Evolutionary conservation across 1,140 invertebrate genomes (phyloP).

Genomic region (Apis dorsata): DNA sequence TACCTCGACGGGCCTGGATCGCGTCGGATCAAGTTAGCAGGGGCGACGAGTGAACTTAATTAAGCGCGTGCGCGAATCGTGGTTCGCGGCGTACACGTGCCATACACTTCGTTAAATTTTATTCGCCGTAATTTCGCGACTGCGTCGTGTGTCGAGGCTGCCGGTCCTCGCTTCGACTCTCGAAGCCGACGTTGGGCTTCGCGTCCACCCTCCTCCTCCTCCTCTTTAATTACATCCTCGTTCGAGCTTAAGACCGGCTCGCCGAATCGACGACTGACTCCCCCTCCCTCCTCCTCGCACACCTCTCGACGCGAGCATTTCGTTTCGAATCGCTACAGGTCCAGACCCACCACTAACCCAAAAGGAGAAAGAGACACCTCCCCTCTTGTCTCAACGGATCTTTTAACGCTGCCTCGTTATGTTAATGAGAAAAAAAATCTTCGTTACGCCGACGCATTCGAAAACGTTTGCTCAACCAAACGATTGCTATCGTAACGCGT

Average conservation of each 20-base stretch:
- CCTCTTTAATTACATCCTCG: slow-evolving; percentile 60
- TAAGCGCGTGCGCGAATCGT: slow-evolving; percentile 66
- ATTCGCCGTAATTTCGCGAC: slow-evolving; percentile 68
- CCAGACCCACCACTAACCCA: not conserved
- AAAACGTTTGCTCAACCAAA: not conserved
- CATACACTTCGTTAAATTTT: slow-evolving; percentile 71
- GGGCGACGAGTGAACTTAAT: slow-evolving; percentile 68
- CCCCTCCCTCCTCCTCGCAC: not conserved
- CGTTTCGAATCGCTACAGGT: slow-evolving; percentile 25
- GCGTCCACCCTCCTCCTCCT: not conserved
- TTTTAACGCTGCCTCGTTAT: slow-evolving; percentile 53
- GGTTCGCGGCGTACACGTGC: slow-evolving; percentile 56
- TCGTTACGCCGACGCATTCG: slow-evolving; percentile 40
- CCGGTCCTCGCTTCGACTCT: not conserved
- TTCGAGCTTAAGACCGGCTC: slow-evolving; percentile 15
- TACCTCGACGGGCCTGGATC: slow-evolving; percentile 62
- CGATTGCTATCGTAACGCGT: not conserved
- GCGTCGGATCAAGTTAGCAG: slow-evolving; percentile 63
- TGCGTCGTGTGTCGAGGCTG: slow-evolving; percentile 44
- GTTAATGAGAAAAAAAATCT: slow-evolving; percentile 63
- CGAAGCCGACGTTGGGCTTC: not conserved
- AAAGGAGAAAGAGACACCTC: slow-evolving; percentile 34
- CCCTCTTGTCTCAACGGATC: slow-evolving; percentile 49
- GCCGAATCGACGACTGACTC: slow-evolving; percentile 5
- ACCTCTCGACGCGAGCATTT: not conserved